Base-by-base conservation (phyloP, 92 coral and sea anemone genomes). In the Galaxea fascicularis region DNA sequence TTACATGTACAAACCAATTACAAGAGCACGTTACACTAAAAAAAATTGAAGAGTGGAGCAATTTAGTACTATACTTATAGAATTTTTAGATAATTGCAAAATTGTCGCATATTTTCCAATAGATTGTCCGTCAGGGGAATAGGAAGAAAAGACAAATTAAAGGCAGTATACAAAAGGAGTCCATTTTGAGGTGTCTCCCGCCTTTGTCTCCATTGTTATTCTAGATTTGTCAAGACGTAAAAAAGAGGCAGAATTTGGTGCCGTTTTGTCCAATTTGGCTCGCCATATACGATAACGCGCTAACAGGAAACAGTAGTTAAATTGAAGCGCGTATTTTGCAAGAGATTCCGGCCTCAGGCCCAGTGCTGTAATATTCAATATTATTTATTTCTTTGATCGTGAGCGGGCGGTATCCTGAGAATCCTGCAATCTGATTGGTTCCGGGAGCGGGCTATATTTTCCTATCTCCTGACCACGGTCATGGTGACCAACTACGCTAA, bases 141-240 rank as follows among this genome's bases (percentile, higher is more conserved):
- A 20, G 62, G 62, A 56, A 56, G 17, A 15, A 18, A 56, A 35
- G 41, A 16, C 62, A 56, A 16, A 4, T 16, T 56, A 56, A 56
- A 56, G 22, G 62, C 20, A 13, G 62, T 56, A 21, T 0, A 56
- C 62, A 56, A 56, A 56, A 56, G 62, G 62, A 56, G 24, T 56
- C 62, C n/a, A 4, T 16, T 56, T 56, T 56, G 17, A n/a, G 62
- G 62, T 56, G 62, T 56, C 7, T 56, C 62, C 25, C 62, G 21
- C n/a, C 17, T 13, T 56, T 20, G 62, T 56, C 24, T 56, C 62
- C n/a, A 56, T 4, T 56, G 62, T 16, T 15, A 56, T 15, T 16
- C 62, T 56, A 56, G 71, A 65, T 65, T 65, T 65, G 14, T 24
- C 71, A 65, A 65, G 39, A 65, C 45, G 68, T 62, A 62, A 21